Conservation (phyloP, 1,140 invertebrate genomes). For the Panulirus ornatus region DNA sequence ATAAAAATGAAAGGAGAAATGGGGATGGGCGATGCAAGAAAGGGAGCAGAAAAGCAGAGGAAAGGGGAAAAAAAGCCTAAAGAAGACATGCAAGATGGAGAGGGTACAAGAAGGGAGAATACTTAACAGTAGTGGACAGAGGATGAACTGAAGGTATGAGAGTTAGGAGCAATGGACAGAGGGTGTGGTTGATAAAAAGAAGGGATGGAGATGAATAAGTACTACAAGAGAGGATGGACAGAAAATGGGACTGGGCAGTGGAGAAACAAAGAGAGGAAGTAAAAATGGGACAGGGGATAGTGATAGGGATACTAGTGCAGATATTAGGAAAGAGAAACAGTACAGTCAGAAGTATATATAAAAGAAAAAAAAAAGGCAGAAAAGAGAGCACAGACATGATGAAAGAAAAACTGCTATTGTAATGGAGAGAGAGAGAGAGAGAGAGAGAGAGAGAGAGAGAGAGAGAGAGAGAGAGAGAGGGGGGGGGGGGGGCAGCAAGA, state of each 20-base stretch:
- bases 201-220: too few species aligned
- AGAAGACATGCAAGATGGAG: too few species aligned
- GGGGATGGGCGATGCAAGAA: too few species aligned
- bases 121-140: too few species aligned
- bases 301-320: neutral
- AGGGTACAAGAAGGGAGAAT: too few species aligned
- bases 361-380: too few species aligned
- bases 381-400: neutral
- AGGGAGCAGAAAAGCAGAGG: too few species aligned
- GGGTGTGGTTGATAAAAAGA: neutral
- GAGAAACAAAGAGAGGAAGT: slow-evolving; percentile 17
- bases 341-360: too few species aligned
- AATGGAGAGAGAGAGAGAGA: neutral
- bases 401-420: neutral
- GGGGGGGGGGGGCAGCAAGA: neutral
- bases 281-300: neutral
- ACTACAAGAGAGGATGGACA: neutral
- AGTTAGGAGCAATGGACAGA: neutral
- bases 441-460: slow-evolving; percentile 3
- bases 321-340: neutral
- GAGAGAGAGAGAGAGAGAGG: neutral
- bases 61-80: too few species aligned
- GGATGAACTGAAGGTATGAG: neutral
- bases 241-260: neutral
- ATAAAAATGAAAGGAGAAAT: too few species aligned